phyloP scores from a whole-genome alignment of 2,113 vertebrate genomes.

The Capreolus pygargus region DNA sequence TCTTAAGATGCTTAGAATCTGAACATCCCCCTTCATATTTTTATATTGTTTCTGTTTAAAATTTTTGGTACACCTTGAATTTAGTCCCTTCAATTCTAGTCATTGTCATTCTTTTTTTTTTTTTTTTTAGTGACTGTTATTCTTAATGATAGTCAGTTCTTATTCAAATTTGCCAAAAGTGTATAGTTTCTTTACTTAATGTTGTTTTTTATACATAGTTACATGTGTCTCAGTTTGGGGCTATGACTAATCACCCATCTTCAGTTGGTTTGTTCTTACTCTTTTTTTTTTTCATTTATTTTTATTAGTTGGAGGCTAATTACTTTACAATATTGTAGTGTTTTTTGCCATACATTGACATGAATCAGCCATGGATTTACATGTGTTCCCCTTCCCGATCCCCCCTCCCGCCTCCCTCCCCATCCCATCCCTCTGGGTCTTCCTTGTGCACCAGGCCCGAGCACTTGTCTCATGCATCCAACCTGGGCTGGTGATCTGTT shows the following conservation, averaged over 20 bases:
- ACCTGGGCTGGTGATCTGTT: no score
- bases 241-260: not conserved
- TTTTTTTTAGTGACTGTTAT: not conserved
- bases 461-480: no score
- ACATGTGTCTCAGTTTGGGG: not conserved
- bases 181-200: not conserved
- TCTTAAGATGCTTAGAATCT: not conserved
- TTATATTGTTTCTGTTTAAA: not conserved
- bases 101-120: not conserved
- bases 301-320: no score
- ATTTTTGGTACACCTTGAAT: not conserved
- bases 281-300: not conserved
- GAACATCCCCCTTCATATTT: not conserved
- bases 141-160: not conserved
- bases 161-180: not conserved
- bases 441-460: no score
- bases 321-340: no score
- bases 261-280: not conserved
- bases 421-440: no score
- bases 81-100: not conserved
- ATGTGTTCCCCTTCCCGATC: no score
- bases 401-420: no score
- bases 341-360: no score
- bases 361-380: no score
- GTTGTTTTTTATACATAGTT: not conserved